phyloP scores from a whole-genome alignment of 1,140 invertebrate genomes.

The Sesamia nonagrioides region DNA sequence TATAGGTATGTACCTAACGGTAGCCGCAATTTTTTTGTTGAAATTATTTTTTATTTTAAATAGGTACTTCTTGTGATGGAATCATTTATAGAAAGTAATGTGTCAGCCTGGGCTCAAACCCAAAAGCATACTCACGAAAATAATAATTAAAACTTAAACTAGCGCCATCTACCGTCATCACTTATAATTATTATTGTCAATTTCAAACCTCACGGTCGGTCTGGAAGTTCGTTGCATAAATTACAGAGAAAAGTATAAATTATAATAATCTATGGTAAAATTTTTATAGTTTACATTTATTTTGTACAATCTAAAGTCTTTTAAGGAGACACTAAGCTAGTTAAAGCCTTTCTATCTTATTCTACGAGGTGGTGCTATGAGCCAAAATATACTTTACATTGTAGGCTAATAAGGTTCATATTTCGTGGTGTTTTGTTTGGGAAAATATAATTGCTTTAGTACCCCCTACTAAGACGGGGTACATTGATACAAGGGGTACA shows the following conservation, averaged over 20 bases:
- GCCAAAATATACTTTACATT: conserved; percentile 10
- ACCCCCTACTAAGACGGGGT: too few relatives aligned
- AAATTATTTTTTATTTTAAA: too few relatives aligned
- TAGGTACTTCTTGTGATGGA: too few relatives aligned
- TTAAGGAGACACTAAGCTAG: conserved; percentile 82
- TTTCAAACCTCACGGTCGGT: conserved; percentile 46
- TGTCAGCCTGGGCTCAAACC: too few relatives aligned
- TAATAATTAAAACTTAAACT: neutral
- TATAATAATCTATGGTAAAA: conserved; percentile 27
- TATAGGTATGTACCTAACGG: too few relatives aligned
- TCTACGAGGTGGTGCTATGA: conserved; percentile 24
- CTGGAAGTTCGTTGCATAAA: conserved; percentile 64
- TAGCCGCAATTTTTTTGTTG: too few relatives aligned
- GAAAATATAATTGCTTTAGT: conserved; percentile 19
- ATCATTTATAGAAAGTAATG: too few relatives aligned
- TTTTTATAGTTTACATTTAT: conserved; percentile 33
- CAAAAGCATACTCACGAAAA: neutral
- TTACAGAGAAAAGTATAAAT: conserved; percentile 46
- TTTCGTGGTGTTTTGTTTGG: conserved; percentile 43
- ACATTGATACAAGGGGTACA: too few relatives aligned
- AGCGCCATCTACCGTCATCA: conserved; percentile 32
- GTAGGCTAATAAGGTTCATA: neutral
- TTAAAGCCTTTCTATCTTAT: conserved; percentile 85
- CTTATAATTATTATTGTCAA: conserved; percentile 51
- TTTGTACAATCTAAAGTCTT: conserved; percentile 84